phyloP scores from a whole-genome alignment of 2,113 vertebrate species.

The Mungos mungo region DNA sequence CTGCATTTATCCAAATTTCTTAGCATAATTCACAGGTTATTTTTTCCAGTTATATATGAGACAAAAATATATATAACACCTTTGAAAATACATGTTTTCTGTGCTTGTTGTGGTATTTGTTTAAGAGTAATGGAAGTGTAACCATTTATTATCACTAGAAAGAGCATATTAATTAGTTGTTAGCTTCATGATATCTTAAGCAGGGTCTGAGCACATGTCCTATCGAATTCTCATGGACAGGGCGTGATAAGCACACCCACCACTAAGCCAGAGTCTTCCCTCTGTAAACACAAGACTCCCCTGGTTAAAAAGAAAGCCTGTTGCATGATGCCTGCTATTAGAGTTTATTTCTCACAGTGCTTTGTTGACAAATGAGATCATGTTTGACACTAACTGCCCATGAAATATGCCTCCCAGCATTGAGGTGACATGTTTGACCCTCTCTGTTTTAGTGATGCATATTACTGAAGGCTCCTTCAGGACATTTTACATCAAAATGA shows the following conservation, averaged over 20 bases:
- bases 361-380: slow-evolving; percentile 72
- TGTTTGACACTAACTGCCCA: neutral
- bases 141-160: neutral
- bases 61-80: neutral
- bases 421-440: slow-evolving; percentile 69
- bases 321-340: neutral
- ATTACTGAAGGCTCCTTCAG: slow-evolving; percentile 61
- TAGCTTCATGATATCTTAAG: neutral
- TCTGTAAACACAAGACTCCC: neutral
- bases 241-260: neutral
- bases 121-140: neutral
- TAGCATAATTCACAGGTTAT: neutral
- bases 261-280: neutral
- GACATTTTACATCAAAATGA: slow-evolving; percentile 77
- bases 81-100: slow-evolving; percentile 5
- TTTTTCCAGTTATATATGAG: neutral
- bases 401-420: slow-evolving; percentile 66
- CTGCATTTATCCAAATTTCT: neutral
- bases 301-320: neutral
- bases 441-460: slow-evolving; percentile 42
- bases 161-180: neutral
- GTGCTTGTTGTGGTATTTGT: neutral
- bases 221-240: neutral
- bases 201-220: neutral
- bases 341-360: slow-evolving; percentile 49